Evolutionary conservation across 2,888 invertebrate species (phyloP).

Genomic region (Petrolisthes manimaculis): DNA sequence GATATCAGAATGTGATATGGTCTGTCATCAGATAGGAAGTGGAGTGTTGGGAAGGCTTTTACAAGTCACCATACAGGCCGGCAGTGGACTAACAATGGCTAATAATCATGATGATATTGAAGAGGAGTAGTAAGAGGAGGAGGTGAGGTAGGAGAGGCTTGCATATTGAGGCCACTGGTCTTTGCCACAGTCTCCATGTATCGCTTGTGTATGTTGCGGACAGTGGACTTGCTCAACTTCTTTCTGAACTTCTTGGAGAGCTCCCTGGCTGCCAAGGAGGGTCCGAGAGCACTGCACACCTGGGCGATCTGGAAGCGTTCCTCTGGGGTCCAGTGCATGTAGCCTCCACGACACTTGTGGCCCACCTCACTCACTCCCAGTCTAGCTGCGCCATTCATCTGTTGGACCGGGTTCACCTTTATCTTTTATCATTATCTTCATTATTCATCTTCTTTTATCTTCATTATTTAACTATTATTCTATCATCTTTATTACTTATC

Average conservation of each 20-base stretch:
- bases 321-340: slow-evolving; percentile 43
- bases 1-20: no score
- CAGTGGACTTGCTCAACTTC: slow-evolving; percentile 35
- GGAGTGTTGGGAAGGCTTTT: no score
- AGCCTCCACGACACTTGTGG: slow-evolving; percentile 31
- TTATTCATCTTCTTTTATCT: not conserved
- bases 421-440: not conserved
- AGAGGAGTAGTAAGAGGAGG: no score
- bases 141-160: no score
- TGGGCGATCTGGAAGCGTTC: slow-evolving; percentile 33
- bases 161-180: no score
- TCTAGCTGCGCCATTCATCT: slow-evolving; percentile 12
- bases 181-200: slow-evolving; percentile 15
- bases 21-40: no score
- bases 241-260: slow-evolving; percentile 23
- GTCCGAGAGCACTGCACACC: slow-evolving; percentile 26
- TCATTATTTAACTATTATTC: not conserved
- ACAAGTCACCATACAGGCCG: no score
- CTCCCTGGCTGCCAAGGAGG: slow-evolving; percentile 29
- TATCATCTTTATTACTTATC: not conserved
- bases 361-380: not conserved
- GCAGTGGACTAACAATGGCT: no score
- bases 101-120: no score
- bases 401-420: not conserved
- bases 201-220: slow-evolving; percentile 33